Conservation (phyloP, 2,113 vertebrate species). For the Tachycineta bicolor region DNA sequence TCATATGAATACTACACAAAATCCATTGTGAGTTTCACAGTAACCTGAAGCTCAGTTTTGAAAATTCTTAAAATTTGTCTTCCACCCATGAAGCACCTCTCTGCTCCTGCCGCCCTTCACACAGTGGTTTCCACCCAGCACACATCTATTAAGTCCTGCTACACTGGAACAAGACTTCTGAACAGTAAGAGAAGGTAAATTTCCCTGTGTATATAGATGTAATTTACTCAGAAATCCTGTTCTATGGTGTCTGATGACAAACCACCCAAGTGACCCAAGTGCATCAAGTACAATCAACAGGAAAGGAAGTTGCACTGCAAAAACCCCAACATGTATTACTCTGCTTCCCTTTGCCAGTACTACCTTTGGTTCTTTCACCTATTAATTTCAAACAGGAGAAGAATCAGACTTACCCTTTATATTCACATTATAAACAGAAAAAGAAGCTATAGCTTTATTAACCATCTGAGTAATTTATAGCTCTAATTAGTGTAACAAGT, state of each 20-base stretch:
- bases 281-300: neutral
- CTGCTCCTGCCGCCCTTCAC: neutral
- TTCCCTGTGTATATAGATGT: rapidly evolving
- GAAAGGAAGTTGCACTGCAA: neutral
- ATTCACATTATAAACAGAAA: neutral
- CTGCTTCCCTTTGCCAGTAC: neutral
- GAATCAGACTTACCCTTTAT: neutral
- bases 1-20: neutral
- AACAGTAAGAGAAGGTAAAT: neutral
- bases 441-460: neutral
- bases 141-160: neutral
- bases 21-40: neutral
- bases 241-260: neutral
- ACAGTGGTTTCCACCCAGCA: neutral
- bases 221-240: neutral
- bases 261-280: neutral
- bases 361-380: neutral
- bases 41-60: neutral
- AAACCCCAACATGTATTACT: neutral
- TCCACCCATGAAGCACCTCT: neutral
- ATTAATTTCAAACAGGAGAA: neutral
- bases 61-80: neutral
- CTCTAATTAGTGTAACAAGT: neutral
- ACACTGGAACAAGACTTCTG: neutral
- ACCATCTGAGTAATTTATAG: neutral